Conservation (phyloP, 1,140 invertebrate genomes). For the Galleria mellonella region DNA sequence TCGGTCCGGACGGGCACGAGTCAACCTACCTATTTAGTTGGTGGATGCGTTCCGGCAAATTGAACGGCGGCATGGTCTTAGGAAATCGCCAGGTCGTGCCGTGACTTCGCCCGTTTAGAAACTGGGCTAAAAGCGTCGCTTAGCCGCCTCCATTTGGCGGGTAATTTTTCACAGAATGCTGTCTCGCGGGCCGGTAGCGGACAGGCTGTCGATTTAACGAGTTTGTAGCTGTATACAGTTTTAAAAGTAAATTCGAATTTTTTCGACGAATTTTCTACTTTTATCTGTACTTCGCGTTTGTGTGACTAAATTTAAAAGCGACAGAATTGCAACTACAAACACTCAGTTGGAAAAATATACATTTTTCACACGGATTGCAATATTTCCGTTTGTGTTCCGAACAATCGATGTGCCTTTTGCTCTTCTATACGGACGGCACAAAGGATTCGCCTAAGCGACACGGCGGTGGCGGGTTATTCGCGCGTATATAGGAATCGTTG, state of each 20-base stretch:
- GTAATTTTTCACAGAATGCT: constrained; percentile 49
- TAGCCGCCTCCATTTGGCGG: constrained; percentile 23
- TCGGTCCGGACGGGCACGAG: constrained; percentile 17
- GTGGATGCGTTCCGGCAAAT: constrained; percentile 51
- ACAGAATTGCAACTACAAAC: constrained; percentile 22
- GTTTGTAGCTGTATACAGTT: constrained; percentile 19
- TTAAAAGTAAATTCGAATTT: constrained; percentile 1
- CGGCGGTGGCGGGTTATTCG: constrained; percentile 21
- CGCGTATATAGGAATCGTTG: constrained; percentile 44
- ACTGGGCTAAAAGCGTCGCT: constrained; percentile 45
- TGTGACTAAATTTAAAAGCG: constrained; percentile 22
- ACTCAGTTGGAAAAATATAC: constrained; percentile 44
- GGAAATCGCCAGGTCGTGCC: constrained; percentile 48
- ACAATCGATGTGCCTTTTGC: constrained; percentile 45
- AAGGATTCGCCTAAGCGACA: constrained; percentile 15
- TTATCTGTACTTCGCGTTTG: constrained; percentile 6
- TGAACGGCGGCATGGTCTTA: constrained; percentile 29
- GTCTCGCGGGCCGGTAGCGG: constrained; percentile 16
- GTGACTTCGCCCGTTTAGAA: constrained; percentile 36
- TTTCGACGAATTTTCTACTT: neutral
- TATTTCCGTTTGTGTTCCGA: constrained; percentile 49
- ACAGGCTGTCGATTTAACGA: constrained; percentile 27
- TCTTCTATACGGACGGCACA: constrained; percentile 28
- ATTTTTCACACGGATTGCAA: constrained; percentile 46
- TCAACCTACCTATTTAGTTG: constrained; percentile 42